phyloP scores from a whole-genome alignment of 2,797 vertebrate genomes.

The Poecilia wingei region DNA sequence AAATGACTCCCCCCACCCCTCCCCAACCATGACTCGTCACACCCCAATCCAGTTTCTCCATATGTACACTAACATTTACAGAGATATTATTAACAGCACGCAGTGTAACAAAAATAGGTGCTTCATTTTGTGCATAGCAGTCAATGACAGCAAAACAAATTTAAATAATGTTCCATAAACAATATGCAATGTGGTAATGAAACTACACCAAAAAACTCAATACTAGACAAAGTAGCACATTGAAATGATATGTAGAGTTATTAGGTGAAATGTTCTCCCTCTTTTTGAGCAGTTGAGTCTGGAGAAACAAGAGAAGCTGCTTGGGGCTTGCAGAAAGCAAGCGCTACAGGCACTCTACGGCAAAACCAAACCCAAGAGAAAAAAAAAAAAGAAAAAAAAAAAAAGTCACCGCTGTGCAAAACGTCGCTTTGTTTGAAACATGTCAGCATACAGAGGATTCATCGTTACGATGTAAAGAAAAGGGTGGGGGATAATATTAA shows the following conservation, averaged over 20 bases:
- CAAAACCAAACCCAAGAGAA: conserved; percentile 21
- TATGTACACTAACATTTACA: conserved; percentile 70
- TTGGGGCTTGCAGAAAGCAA: conserved; percentile 62
- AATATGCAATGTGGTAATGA: neutral
- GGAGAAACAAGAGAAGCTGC: conserved; percentile 51
- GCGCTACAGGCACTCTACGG: conserved; percentile 78
- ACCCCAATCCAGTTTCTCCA: conserved; percentile 21
- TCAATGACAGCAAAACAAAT: conserved; percentile 40
- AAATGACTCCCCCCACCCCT: conserved; percentile 14
- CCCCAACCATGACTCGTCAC: neutral
- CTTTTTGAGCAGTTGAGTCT: conserved; percentile 20
- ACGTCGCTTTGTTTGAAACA: conserved; percentile 44
- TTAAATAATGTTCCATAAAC: neutral
- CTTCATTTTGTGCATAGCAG: conserved; percentile 63
- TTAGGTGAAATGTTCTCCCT: conserved; percentile 45
- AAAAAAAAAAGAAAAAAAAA: neutral
- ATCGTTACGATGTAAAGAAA: neutral
- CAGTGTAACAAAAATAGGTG: conserved; percentile 66
- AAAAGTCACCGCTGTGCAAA: conserved; percentile 64
- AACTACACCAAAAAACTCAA: conserved; percentile 23
- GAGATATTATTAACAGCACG: conserved; percentile 64
- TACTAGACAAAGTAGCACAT: conserved; percentile 16
- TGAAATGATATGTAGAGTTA: conserved; percentile 50
- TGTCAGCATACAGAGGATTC: conserved; percentile 31
- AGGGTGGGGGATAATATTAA: neutral